Evolutionary conservation across 2,113 vertebrate genomes (phyloP).

Genomic region (Carassius auratus): DNA sequence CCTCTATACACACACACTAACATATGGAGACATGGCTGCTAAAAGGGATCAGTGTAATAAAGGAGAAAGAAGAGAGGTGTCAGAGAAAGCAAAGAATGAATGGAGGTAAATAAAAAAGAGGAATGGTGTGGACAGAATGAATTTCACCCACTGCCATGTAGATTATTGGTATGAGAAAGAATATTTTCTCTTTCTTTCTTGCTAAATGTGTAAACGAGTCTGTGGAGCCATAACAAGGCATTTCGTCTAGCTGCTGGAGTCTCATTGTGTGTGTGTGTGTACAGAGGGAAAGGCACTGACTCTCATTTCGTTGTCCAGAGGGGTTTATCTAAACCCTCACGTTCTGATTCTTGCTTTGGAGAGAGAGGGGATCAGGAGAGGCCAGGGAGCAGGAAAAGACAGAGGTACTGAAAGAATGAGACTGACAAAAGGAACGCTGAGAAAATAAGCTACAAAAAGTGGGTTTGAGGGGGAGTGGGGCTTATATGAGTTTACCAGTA

Average conservation of each 20-base stretch:
- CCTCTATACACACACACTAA: neutral
- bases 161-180: conserved; percentile 11
- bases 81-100: conserved; percentile 22
- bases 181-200: conserved; percentile 21
- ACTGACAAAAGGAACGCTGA: conserved; percentile 35
- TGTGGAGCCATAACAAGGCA: neutral
- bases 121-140: conserved; percentile 30
- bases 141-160: conserved; percentile 38
- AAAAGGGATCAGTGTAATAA: neutral
- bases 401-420: conserved; percentile 13
- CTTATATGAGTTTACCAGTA: conserved; percentile 30
- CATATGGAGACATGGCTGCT: neutral
- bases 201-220: conserved; percentile 17
- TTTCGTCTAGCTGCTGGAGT: conserved; percentile 39
- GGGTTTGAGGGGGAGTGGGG: conserved; percentile 6
- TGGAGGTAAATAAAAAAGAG: conserved; percentile 24
- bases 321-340: conserved; percentile 27
- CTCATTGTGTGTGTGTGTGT: conserved; percentile 36
- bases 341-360: conserved; percentile 49
- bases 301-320: conserved; percentile 27
- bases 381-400: conserved; percentile 15
- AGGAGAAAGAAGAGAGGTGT: conserved; percentile 22
- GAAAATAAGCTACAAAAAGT: conserved; percentile 60
- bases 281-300: conserved; percentile 28
- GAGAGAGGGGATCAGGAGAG: conserved; percentile 23